These are phyloP conservation scores for Diadema setosum DNA, from an alignment of 35 echinoderm and acorn worm species.

Conservation along the genomic window DNA sequence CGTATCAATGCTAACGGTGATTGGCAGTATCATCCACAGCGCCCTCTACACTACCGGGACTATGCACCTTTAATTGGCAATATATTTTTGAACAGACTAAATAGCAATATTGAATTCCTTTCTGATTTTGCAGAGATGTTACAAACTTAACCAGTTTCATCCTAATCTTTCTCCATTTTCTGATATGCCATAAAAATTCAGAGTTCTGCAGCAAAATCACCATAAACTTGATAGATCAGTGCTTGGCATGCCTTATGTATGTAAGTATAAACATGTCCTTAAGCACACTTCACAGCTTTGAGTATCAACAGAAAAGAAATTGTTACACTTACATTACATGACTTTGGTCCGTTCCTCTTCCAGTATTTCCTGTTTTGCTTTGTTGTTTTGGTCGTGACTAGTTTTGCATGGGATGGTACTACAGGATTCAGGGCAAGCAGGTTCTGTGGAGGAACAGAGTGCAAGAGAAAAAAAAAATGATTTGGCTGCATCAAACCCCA, in stretches of 20 bases:
- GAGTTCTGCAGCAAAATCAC: too few species aligned
- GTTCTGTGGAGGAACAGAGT: constrained; percentile 49
- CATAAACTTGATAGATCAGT: too few species aligned
- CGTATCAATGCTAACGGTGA: too few species aligned
- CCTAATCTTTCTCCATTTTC: too few species aligned
- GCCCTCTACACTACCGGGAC: too few species aligned
- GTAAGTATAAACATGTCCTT: background rate
- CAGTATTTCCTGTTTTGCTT: constrained; percentile 86
- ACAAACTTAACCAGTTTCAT: too few species aligned
- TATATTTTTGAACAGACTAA: too few species aligned
- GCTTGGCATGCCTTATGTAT: background rate
- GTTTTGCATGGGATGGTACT: constrained; percentile 67
- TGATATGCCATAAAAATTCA: too few species aligned
- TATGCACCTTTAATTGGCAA: too few species aligned
- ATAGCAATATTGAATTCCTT: too few species aligned
- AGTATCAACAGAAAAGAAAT: background rate
- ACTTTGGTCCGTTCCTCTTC: constrained; percentile 86
- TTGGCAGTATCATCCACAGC: too few species aligned
- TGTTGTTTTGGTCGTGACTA: constrained; percentile 80
- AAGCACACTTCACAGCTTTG: background rate
- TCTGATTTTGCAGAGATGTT: too few species aligned
- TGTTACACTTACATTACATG: constrained; percentile 79
- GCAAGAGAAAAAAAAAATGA: background rate
- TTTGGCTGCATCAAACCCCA: background rate
- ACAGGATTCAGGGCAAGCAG: constrained; percentile 78